These are phyloP conservation scores for Rhombomys opimus DNA, from an alignment of 2,113 vertebrate genomes.

Conservation along the genomic window DNA sequence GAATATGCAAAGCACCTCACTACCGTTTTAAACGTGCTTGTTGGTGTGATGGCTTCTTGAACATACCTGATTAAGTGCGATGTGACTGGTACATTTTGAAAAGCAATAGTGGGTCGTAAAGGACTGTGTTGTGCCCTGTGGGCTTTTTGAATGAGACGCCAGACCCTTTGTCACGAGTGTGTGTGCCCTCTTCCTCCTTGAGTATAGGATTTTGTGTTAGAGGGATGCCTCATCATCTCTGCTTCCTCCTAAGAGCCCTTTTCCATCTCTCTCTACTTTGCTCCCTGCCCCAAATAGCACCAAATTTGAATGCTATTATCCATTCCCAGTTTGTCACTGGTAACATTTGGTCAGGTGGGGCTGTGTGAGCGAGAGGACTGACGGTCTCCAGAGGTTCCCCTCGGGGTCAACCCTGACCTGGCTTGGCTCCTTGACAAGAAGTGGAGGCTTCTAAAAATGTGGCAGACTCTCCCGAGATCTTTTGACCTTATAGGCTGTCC, in stretches of 20 bases:
- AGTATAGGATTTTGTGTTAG: not conserved
- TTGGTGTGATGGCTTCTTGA: not conserved
- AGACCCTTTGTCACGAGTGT: not conserved
- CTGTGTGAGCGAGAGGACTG: fast-evolving
- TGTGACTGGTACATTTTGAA: not conserved
- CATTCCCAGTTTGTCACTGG: not conserved
- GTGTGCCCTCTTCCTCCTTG: not conserved
- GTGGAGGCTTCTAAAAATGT: not conserved
- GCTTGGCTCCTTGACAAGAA: not conserved
- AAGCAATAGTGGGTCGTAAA: not conserved
- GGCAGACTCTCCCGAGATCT: not conserved
- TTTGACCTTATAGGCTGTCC: not conserved
- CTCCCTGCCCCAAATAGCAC: not conserved
- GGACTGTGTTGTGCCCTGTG: not conserved
- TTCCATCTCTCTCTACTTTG: not conserved
- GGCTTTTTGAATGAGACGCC: not conserved
- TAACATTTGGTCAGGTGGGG: not conserved
- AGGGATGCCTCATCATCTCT: not conserved
- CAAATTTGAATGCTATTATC: not conserved
- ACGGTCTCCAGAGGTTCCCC: not conserved
- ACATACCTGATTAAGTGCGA: not conserved
- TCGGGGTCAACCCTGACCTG: not conserved
- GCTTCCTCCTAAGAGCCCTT: not conserved
- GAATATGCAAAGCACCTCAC: not conserved
- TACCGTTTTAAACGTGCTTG: not conserved